Conservation (phyloP, 1,140 invertebrate species). For the Drosophila sucinea region DNA sequence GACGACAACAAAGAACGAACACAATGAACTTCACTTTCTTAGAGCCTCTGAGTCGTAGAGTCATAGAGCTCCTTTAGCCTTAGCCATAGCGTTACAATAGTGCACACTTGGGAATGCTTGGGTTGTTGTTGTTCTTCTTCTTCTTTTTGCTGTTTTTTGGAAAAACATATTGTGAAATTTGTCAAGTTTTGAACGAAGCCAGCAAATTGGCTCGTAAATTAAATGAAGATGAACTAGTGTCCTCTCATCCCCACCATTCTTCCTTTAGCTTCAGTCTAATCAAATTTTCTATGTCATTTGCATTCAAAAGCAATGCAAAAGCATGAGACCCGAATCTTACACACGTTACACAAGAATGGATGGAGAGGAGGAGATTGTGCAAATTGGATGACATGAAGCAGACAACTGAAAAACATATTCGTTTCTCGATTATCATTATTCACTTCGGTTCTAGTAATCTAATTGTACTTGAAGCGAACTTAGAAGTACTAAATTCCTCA, state of each 20-base stretch:
- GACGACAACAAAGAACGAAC: slow-evolving; percentile 20
- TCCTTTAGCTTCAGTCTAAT: slow-evolving; percentile 40
- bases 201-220: slow-evolving; percentile 70
- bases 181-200: slow-evolving; percentile 40
- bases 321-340: not conserved
- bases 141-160: slow-evolving; percentile 19
- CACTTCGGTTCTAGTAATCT: too few species aligned
- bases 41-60: not conserved
- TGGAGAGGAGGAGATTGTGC: not conserved
- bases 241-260: slow-evolving; percentile 3
- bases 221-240: slow-evolving; percentile 47
- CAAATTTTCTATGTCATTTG: slow-evolving; percentile 64
- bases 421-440: too few species aligned
- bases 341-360: not conserved
- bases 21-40: slow-evolving; percentile 35
- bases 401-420: not conserved
- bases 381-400: not conserved
- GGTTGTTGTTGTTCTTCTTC: not conserved
- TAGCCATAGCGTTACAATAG: slow-evolving; percentile 54
- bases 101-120: slow-evolving; percentile 69
- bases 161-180: slow-evolving; percentile 69
- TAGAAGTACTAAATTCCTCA: too few species aligned
- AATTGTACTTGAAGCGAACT: too few species aligned
- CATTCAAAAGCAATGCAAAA: slow-evolving; percentile 53
- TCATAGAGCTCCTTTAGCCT: not conserved